A percentile compares a stretch with the other conserved stretches of the same genome.
Evolutionary conservation across 1,140 invertebrate species (phyloP).

Genomic region (Thaumatotibia leucotreta): DNA sequence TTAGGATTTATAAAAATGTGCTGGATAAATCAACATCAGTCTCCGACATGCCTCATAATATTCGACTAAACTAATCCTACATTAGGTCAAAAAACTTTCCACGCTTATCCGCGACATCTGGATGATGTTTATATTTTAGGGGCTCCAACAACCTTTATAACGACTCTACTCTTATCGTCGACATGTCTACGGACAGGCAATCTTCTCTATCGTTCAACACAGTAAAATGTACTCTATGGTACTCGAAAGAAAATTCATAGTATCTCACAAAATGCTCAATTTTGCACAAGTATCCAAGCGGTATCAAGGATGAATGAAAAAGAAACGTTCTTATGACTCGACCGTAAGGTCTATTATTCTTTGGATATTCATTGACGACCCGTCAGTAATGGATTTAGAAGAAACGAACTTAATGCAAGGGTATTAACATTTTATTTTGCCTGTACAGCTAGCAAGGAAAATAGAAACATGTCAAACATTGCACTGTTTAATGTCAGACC

Average conservation of each 20-base stretch:
- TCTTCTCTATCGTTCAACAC: slow-evolving; percentile 34
- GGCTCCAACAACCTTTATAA: slow-evolving; percentile 68
- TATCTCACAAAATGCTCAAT: slow-evolving; percentile 18
- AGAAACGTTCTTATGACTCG: slow-evolving; percentile 17
- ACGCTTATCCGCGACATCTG: slow-evolving; percentile 70
- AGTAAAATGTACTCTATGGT: slow-evolving; percentile 37
- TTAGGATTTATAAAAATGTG: too few relatives aligned
- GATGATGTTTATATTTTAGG: slow-evolving; percentile 70
- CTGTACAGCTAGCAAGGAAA: slow-evolving; percentile 17
- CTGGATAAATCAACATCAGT: too few relatives aligned
- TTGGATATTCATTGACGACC: background rate
- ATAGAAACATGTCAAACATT: slow-evolving; percentile 39
- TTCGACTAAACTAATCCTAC: slow-evolving; percentile 57
- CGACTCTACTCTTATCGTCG: slow-evolving; percentile 58
- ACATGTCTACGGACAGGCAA: slow-evolving; percentile 54
- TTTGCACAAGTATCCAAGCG: slow-evolving; percentile 16
- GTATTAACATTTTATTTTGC: slow-evolving; percentile 15
- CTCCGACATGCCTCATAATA: too few relatives aligned
- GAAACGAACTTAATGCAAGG: slow-evolving; percentile 16
- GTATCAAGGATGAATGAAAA: background rate
- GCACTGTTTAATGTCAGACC: slow-evolving; percentile 35
- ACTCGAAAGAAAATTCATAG: slow-evolving; percentile 25
- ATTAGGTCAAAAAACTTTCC: slow-evolving; percentile 65
- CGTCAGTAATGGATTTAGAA: background rate
- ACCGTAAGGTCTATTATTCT: slow-evolving; percentile 20